A percentile compares a stretch with the other conserved stretches of the same genome.
These are phyloP conservation scores for Corythornis cristatus DNA, from an alignment of 2,113 vertebrate genomes.

Conservation along the genomic window DNA sequence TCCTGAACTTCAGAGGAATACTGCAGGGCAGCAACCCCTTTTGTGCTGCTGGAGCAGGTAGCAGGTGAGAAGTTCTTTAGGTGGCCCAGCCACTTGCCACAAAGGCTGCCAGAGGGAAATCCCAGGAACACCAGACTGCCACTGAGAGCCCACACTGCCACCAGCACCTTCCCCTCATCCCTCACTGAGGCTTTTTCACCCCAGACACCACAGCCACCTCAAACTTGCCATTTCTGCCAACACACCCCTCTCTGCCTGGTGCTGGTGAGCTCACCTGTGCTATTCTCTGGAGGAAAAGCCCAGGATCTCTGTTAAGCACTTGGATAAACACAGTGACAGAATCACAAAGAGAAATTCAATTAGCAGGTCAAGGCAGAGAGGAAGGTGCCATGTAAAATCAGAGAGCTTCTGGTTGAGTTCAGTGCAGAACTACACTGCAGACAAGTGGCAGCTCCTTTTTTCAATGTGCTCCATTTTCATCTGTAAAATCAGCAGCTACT, in stretches of 20 bases:
- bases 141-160: neutral
- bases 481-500: neutral
- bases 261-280: neutral
- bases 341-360: neutral
- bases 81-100: neutral
- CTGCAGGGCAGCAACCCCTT: rapidly evolving
- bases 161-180: rapidly evolving
- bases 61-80: neutral
- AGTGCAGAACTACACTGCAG: neutral
- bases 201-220: neutral
- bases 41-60: neutral
- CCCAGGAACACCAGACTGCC: neutral
- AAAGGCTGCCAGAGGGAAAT: neutral
- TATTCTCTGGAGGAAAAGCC: neutral
- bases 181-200: neutral
- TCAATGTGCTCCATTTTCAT: neutral
- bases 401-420: neutral
- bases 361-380: neutral
- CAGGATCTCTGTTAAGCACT: neutral
- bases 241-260: neutral
- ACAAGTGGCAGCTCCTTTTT: neutral
- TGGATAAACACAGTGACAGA: neutral
- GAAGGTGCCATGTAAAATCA: neutral
- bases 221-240: neutral
- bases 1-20: neutral